Evolutionary conservation across 2,888 invertebrate genomes (phyloP).

Genomic region (Branchellion lobata): DNA sequence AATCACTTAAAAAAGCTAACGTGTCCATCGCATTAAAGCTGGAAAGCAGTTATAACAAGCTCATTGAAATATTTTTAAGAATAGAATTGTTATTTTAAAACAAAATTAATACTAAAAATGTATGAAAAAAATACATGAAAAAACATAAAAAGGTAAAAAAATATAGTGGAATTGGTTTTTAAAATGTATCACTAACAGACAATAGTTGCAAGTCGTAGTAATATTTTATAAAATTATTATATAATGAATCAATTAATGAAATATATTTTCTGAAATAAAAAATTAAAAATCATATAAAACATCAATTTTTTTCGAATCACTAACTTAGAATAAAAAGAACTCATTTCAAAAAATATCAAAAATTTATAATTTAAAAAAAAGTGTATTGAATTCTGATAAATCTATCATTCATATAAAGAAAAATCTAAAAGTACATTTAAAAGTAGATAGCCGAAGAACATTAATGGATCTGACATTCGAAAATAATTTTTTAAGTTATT

Average conservation of each 20-base stretch:
- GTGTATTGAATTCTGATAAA: no score
- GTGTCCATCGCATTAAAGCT: neutral
- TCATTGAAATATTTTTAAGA: no score
- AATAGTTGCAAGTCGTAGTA: neutral
- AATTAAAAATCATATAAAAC: no score
- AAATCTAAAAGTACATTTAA: no score
- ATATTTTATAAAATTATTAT: neutral
- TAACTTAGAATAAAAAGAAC: no score
- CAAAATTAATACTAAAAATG: neutral
- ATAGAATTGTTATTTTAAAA: no score
- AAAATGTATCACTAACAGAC: neutral
- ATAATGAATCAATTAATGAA: neutral
- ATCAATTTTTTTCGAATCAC: no score
- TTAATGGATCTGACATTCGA: no score
- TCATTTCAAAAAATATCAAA: no score
- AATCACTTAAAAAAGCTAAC: constrained; percentile 14
- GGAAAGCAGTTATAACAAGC: neutral
- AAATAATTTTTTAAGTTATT: neutral
- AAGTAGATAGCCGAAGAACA: no score
- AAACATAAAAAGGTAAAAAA: neutral
- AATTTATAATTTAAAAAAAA: no score
- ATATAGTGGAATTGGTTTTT: neutral
- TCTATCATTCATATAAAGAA: no score
- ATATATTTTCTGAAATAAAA: neutral
- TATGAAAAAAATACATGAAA: neutral